Conservation (phyloP, 1,140 invertebrate species). For the Geopemphigus sp. region DNA sequence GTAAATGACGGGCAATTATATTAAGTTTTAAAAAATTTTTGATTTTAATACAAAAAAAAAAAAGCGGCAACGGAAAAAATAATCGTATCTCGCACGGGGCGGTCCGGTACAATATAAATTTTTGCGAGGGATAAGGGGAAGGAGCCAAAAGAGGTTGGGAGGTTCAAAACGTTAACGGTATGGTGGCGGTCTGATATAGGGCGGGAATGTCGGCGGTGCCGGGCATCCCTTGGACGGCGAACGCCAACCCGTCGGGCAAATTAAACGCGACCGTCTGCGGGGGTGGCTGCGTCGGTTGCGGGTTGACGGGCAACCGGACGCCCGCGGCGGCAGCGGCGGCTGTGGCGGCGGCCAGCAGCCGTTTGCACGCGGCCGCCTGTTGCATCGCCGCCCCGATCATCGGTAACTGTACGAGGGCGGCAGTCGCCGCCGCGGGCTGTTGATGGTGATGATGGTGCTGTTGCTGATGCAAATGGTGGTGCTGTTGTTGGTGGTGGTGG, state of each 20-base stretch:
- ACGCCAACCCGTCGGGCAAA: slow-evolving; percentile 60
- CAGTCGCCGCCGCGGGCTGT: slow-evolving; percentile 60
- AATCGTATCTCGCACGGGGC: no score
- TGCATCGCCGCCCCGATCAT: slow-evolving; percentile 57
- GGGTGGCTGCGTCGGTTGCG: slow-evolving; percentile 56
- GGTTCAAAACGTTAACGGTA: slow-evolving; percentile 35
- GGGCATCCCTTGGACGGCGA: slow-evolving; percentile 67
- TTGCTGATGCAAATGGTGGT: slow-evolving; percentile 53
- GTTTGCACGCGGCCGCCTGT: slow-evolving; percentile 59
- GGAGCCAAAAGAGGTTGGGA: no score
- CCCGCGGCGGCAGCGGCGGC: slow-evolving; percentile 56
- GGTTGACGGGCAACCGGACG: slow-evolving; percentile 58
- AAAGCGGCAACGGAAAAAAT: no score
- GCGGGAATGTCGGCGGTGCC: slow-evolving; percentile 61
- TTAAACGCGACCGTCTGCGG: slow-evolving; percentile 68
- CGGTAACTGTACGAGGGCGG: slow-evolving; percentile 56
- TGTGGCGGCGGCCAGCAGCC: slow-evolving; percentile 56
- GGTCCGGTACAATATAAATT: no score
- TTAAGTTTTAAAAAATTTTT: no score
- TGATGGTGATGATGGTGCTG: slow-evolving; percentile 60
- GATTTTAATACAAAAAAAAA: no score
- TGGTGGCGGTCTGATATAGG: slow-evolving; percentile 52
- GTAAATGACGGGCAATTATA: no score
- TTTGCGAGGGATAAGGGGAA: no score
- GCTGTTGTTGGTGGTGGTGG: slow-evolving; percentile 61